phyloP scores from a whole-genome alignment of 1,140 invertebrate genomes.

The Anoplolepis gracilipes region DNA sequence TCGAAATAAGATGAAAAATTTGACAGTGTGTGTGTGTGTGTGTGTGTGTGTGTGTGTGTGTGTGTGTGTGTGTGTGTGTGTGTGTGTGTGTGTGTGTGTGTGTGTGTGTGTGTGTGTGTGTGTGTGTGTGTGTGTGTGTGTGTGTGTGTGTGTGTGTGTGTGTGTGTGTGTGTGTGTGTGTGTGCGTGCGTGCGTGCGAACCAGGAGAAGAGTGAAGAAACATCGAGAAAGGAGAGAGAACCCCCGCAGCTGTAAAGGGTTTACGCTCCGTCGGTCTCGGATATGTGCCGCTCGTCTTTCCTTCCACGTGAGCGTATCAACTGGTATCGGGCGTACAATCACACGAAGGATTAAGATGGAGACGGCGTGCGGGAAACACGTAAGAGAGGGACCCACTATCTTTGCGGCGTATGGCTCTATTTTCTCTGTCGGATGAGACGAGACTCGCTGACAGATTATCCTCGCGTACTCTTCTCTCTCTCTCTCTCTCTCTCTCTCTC shows the following conservation, averaged over 20 bases:
- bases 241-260: slow-evolving; percentile 83
- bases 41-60: too few species aligned
- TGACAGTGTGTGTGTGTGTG: too few species aligned
- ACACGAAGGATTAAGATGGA: slow-evolving; percentile 83
- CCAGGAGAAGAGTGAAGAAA: slow-evolving; percentile 42
- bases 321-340: slow-evolving; percentile 84
- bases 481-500: background rate
- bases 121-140: too few species aligned
- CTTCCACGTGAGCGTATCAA: slow-evolving; percentile 82
- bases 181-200: too few species aligned
- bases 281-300: slow-evolving; percentile 80
- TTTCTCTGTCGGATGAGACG: slow-evolving; percentile 72
- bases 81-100: too few species aligned
- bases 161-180: too few species aligned
- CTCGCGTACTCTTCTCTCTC: background rate
- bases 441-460: slow-evolving; percentile 81
- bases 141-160: too few species aligned
- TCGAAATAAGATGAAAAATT: slow-evolving; percentile 51
- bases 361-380: slow-evolving; percentile 71
- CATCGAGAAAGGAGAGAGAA: slow-evolving; percentile 65
- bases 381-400: slow-evolving; percentile 66
- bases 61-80: too few species aligned
- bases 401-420: slow-evolving; percentile 81
- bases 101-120: too few species aligned
- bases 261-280: slow-evolving; percentile 80